phyloP scores from a whole-genome alignment of 2,797 vertebrate species.

The Nyctibius grandis region DNA sequence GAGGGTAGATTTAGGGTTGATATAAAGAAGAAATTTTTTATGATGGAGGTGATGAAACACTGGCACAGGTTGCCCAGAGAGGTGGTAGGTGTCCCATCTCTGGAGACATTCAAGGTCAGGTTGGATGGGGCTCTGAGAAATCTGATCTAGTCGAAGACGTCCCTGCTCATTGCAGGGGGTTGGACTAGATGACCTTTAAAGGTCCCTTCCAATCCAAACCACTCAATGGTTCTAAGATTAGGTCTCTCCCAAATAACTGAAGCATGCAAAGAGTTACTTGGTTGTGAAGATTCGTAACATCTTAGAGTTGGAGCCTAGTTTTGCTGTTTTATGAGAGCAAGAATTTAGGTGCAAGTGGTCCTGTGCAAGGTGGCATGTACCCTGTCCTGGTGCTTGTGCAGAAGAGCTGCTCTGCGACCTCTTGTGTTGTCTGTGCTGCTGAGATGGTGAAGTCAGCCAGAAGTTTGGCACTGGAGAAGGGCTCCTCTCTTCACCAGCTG shows the following conservation, averaged over 20 bases:
- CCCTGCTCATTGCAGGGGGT: neutral
- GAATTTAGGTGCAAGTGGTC: neutral
- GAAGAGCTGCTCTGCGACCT: neutral
- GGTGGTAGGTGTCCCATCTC: too few species aligned
- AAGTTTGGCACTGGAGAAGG: neutral
- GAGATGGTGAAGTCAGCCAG: neutral
- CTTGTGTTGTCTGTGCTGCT: accelerated
- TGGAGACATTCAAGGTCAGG: too few species aligned
- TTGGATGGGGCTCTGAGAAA: too few species aligned
- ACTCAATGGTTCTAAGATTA: neutral
- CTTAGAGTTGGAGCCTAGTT: neutral
- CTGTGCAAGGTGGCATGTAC: neutral
- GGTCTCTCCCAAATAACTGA: neutral
- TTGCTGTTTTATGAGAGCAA: neutral
- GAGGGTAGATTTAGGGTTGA: too few species aligned
- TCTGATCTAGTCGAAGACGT: too few species aligned
- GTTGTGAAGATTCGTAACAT: neutral
- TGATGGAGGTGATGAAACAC: too few species aligned
- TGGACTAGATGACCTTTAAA: neutral
- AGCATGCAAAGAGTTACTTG: neutral
- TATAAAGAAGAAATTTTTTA: too few species aligned
- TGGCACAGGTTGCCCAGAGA: too few species aligned
- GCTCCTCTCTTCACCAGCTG: accelerated
- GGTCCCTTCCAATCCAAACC: neutral
- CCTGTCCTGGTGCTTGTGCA: too few species aligned